Evolutionary conservation across 2,113 vertebrate genomes (phyloP), one percentile per base, ranked within the genome.

Genomic region (Laticauda colubrina): DNA sequence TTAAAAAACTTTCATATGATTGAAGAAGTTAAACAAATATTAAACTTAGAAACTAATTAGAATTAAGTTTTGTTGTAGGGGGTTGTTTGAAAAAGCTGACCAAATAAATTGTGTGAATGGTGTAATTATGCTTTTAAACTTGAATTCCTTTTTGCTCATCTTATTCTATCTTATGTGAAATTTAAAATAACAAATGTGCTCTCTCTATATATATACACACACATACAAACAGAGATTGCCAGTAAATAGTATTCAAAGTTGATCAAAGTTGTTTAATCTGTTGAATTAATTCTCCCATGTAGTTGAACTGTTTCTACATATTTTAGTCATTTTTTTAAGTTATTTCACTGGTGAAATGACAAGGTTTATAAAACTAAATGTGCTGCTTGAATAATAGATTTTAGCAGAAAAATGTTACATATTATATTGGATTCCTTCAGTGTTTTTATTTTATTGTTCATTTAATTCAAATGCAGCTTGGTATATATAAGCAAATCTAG

Each of bases 131-230:
- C 29, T 26, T 15, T 69, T 86, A 8, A 18, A 75, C 14, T 75
- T 93, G 91, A 61, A 45, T 7, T 55, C 88, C 75, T 87, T 95
- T 90, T 91, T 93, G 15, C 91, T 92, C 93, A 89, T 81, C 56
- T 55, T 75, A 93, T 26, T 7, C 21, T 26, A 51, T 2, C 89
- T 12, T 89, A 92, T 0, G 48, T 59, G 55, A 91, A 43, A 85
- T 93, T 96, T 81, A 90, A 43, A 92, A 88, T 87, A 81, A 39
- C 93, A 57, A 69, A 69, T 86, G 2, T 5, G 1, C 21, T 48
- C 15, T 14, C 23, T 26, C 43, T 51, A 51, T 51, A n/a, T 0
- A 64, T 29, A 45, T 23, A 86, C 87, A 69, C 11, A 69, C 1
- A n/a, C 61, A n/a, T 0, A 69, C 1, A 69, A 0, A n/a, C 0